Base-by-base conservation (phyloP, 2,113 vertebrate genomes). In the Octodon degus region DNA sequence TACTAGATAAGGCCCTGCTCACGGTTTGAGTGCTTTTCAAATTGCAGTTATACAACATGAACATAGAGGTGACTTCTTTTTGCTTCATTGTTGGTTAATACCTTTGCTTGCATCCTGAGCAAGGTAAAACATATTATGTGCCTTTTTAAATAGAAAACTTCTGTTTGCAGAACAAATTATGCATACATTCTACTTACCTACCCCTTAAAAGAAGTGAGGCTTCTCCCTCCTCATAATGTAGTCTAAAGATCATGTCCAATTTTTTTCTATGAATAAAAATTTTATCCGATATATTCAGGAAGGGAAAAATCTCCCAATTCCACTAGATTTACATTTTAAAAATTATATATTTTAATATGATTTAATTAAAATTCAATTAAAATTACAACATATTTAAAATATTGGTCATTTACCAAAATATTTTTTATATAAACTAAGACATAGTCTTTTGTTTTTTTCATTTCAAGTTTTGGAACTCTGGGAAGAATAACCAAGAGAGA, bases 81-180 rank as follows among this genome's bases (percentile, higher is more conserved):
- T 63, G 25, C 17, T 95, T 74, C 74, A 94, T 17, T 87, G 37
- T 40, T 92, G 67, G 72, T n/a, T 83, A 65, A 94, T 25, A 92
- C 24, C 34, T 74, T 88, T 17, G 27, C 37, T 77, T 96, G 86
- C 17, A 17, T 19, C 74, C 37, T 86, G 24, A 92, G 27, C 4
- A 81, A 85, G 22, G 24, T 30, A 87, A 94, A 58, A 67, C 20
- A 9, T 10, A 60, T 34, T 58, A 40, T 43, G 47, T 79, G 3
- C 22, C 27, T 79, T 63, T 25, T 60, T 92, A 91, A 40, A 86
- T 60, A 22, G 85, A 74, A 89, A 91, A 65, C 30, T 58, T 12
- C 27, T 80, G 27, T 62, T 72, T 16, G 30, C 13, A 65, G 50
- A 94, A 77, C 91, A 79, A 82, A n/a, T 88, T 58, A 76, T 67